A percentile compares a stretch with the other conserved stretches of the same genome.
Evolutionary conservation across 2,113 vertebrate genomes (phyloP).

Genomic region (Calonectris borealis): DNA sequence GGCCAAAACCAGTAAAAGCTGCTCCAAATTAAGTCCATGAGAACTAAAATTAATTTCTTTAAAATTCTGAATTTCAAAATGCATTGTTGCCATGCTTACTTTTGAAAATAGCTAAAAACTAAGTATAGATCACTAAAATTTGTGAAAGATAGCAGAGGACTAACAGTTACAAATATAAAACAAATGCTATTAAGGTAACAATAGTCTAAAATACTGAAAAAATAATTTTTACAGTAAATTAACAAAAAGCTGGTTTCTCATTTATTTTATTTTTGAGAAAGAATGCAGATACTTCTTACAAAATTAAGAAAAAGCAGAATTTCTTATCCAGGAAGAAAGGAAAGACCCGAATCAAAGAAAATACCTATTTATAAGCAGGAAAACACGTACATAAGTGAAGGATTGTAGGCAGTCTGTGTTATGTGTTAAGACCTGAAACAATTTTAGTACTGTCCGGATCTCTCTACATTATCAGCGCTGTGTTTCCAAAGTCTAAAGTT

Average conservation of each 20-base stretch:
- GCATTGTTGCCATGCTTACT: not conserved
- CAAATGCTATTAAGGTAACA: accelerated
- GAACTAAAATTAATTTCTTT: not conserved
- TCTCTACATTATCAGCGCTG: not conserved
- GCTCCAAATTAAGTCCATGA: not conserved
- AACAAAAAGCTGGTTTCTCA: not conserved
- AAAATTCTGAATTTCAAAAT: not conserved
- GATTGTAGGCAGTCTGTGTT: not conserved
- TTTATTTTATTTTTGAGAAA: not conserved
- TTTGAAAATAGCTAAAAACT: not conserved
- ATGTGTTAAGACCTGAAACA: not conserved
- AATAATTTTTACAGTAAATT: accelerated
- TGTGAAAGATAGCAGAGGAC: not conserved
- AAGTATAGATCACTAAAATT: not conserved
- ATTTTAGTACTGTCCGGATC: not conserved
- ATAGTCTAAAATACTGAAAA: not conserved
- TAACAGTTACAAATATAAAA: not conserved
- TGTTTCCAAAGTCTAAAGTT: constrained; percentile 37
- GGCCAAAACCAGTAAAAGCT: not conserved
- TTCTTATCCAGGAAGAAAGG: not conserved
- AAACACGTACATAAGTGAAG: not conserved
- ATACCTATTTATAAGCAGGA: not conserved
- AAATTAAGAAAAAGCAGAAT: not conserved
- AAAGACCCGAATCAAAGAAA: not conserved
- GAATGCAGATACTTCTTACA: not conserved